These are phyloP conservation scores for Dasyornis broadbenti DNA, from an alignment of 2,113 vertebrate genomes.

Conservation along the genomic window DNA sequence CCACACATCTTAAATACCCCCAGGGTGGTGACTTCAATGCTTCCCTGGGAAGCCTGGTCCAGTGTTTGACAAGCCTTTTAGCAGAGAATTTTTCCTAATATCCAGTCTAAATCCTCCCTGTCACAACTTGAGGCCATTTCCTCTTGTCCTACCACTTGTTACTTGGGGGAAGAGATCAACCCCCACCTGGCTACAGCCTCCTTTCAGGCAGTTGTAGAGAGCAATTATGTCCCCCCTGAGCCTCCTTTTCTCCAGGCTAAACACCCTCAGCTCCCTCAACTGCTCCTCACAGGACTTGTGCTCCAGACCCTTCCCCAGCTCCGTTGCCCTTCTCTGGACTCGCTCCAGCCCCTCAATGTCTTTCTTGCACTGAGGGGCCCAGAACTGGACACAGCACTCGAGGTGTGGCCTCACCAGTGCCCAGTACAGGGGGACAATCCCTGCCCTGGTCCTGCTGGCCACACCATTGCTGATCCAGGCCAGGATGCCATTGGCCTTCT, in stretches of 20 bases:
- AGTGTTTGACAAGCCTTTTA: neutral
- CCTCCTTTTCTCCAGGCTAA: neutral
- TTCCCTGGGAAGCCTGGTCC: neutral
- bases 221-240: neutral
- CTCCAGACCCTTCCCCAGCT: neutral
- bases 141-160: neutral
- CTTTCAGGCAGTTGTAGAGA: accelerated
- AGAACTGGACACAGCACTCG: neutral
- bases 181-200: no score
- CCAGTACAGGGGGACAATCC: neutral
- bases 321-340: neutral
- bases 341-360: neutral
- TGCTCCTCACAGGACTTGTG: neutral
- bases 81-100: neutral
- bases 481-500: neutral
- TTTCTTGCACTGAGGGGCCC: neutral
- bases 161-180: neutral
- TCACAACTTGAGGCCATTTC: neutral
- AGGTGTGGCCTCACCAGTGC: neutral
- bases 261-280: neutral
- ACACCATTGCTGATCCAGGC: neutral
- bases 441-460: neutral
- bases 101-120: neutral
- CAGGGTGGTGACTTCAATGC: neutral
- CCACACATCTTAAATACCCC: neutral